Evolutionary conservation across 2,888 invertebrate species (phyloP), one percentile per base, ranked within the genome.

Genomic region (Sinotaia quadrata): DNA sequence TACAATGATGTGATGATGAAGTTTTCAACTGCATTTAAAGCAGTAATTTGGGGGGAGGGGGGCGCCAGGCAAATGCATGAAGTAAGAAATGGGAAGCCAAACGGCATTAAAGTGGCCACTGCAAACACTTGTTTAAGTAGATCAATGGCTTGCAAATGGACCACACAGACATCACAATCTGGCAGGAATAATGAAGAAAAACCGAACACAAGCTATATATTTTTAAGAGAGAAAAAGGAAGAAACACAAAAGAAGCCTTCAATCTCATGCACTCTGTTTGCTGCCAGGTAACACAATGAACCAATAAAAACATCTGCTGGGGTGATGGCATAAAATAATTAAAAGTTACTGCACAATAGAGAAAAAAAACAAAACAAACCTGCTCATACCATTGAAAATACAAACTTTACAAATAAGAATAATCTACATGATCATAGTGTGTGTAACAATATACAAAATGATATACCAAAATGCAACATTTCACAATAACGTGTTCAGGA

Each of bases 1-100:
- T 70, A 70, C 70, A 70, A 60, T 61, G 54, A 54, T 29, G 66
- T 62, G 62, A 66, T 54, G 66, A 61, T 70, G 61, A 68, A 56
- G 34, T 59, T 29, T 49, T 31, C 36, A 52, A 61, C 41, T 37
- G 41, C 63, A 65, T 41, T 65, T 33, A 65, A 33, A 65, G 37
- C 36, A 37, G 54, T 29, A 54, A 52, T 51, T 33, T 47, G 10
- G 47, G 44, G n/a, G n/a, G n/a, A n/a, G n/a, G n/a, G n/a, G 31
- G 24, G 44, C 34, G 31, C 27, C 61, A 37, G n/a, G n/a, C n/a
- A n/a, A n/a, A n/a, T n/a, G n/a, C n/a, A n/a, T n/a, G n/a, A n/a
- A n/a, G n/a, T n/a, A n/a, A n/a, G n/a, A n/a, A n/a, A n/a, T n/a
- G n/a, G n/a, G n/a, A n/a, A n/a, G n/a, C n/a, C n/a, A n/a, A n/a